phyloP scores from a whole-genome alignment of 2,797 vertebrate species.

The Craterocephalus amniculus region DNA sequence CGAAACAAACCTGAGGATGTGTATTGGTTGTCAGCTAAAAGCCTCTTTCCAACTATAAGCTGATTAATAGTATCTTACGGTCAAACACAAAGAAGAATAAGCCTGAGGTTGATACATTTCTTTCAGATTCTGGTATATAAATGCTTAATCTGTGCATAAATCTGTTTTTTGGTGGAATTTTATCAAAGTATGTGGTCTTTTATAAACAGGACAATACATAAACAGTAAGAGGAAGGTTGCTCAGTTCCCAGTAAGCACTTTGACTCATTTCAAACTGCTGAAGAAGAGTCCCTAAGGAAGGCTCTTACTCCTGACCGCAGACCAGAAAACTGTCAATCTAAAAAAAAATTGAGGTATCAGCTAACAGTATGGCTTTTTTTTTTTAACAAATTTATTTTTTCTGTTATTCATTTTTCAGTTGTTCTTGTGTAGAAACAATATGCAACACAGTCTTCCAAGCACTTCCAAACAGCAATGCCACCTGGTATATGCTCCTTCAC shows the following conservation, averaged over 20 bases:
- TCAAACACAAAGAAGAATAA: no score
- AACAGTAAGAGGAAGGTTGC: neutral
- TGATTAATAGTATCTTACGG: no score
- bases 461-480: neutral
- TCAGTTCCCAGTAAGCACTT: neutral
- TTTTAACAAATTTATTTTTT: neutral
- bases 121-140: neutral
- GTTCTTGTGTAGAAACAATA: constrained; percentile 15
- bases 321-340: neutral
- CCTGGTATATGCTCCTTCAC: constrained; percentile 6
- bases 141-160: neutral
- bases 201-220: neutral
- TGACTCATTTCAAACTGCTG: neutral
- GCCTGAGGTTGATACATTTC: no score
- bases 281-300: neutral
- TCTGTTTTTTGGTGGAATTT: neutral
- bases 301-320: neutral
- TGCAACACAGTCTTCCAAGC: constrained; percentile 5
- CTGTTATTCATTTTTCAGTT: neutral
- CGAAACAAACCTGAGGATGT: no score
- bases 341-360: neutral
- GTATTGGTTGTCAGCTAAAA: no score
- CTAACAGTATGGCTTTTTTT: neutral
- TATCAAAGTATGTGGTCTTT: neutral
- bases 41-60: no score